Conservation (phyloP, 1,140 invertebrate genomes). For the Cydia pomonella region DNA sequence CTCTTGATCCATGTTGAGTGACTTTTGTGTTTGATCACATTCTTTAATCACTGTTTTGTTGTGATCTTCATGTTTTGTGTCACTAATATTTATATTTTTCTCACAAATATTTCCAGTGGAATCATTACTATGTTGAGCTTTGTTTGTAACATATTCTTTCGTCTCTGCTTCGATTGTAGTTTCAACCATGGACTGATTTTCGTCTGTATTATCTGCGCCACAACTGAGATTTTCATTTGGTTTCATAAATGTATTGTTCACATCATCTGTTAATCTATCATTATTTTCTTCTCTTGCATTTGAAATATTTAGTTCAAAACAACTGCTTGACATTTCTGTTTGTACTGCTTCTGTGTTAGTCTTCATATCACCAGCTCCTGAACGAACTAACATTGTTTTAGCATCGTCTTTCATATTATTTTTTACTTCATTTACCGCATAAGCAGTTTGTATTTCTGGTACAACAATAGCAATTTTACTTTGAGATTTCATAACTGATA, state of each 20-base stretch:
- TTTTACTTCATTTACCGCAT: background rate
- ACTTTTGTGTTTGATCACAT: conserved; percentile 1
- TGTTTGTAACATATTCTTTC: no score
- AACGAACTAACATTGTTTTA: background rate
- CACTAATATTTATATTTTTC: background rate
- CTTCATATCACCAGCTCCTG: background rate
- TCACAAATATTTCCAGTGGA: no score
- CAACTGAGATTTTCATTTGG: no score
- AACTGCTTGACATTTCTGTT: background rate
- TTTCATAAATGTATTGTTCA: no score
- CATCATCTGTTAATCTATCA: no score
- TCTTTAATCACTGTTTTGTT: background rate
- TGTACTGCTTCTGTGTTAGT: background rate
- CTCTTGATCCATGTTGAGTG: background rate
- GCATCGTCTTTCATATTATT: background rate
- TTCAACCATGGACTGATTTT: no score
- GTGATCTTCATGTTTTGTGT: background rate
- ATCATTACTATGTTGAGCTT: no score
- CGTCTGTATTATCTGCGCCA: no score
- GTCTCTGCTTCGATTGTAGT: no score
- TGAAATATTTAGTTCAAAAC: no score
- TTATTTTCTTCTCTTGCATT: no score
- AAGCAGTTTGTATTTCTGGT: background rate
- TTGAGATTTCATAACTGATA: background rate
- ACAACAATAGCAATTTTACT: background rate